These are phyloP conservation scores for Alectura lathami DNA, from an alignment of 2,113 vertebrate genomes.

Conservation along the genomic window DNA sequence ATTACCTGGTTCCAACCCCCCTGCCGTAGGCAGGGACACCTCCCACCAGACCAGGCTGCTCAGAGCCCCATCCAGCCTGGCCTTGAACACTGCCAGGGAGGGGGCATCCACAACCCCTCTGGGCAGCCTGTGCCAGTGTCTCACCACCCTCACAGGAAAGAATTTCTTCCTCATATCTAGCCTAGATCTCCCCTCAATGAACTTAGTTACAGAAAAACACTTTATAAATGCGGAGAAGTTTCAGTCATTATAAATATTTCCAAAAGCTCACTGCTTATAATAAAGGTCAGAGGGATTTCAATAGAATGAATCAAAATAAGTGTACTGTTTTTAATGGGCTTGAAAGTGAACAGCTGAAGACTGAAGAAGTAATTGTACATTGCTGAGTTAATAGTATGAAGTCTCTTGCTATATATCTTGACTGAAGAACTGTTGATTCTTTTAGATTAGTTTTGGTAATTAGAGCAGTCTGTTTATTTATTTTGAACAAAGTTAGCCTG, in stretches of 20 bases:
- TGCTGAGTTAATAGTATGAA: neutral
- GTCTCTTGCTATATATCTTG: neutral
- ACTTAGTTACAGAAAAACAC: neutral
- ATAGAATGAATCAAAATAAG: neutral
- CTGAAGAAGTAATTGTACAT: neutral
- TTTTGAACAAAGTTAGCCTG: neutral
- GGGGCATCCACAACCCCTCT: too few relatives aligned
- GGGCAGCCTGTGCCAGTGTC: too few relatives aligned
- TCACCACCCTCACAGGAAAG: too few relatives aligned
- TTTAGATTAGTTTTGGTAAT: constrained; percentile 22
- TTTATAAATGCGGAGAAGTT: neutral
- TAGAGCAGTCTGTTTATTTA: neutral
- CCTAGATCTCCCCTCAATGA: too few relatives aligned
- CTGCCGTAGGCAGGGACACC: too few relatives aligned
- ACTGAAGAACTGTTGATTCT: constrained; percentile 19
- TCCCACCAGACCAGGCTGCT: too few relatives aligned
- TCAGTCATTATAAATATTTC: neutral
- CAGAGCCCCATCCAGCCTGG: too few relatives aligned
- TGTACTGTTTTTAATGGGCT: neutral
- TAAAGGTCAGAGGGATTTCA: neutral
- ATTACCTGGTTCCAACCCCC: too few relatives aligned
- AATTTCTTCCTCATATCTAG: too few relatives aligned
- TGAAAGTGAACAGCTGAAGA: constrained; percentile 4
- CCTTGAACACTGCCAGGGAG: too few relatives aligned
- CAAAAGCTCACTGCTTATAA: neutral